phyloP scores from a whole-genome alignment of 2,113 vertebrate genomes.

The Nesogale talazaci region DNA sequence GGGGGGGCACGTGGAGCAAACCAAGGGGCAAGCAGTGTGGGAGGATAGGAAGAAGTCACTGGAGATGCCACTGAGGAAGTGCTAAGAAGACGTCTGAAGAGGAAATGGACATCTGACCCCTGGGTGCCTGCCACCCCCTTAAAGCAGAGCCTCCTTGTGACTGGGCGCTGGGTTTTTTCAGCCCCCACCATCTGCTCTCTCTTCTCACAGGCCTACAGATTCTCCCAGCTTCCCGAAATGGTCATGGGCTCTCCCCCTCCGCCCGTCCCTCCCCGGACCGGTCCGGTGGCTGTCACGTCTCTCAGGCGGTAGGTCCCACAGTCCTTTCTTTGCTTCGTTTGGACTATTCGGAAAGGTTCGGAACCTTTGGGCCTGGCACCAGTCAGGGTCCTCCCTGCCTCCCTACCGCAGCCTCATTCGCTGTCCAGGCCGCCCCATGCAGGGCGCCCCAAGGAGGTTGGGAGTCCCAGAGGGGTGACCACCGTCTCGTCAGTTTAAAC shows the following conservation, averaged over 20 bases:
- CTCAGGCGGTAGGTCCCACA: slow-evolving; percentile 92
- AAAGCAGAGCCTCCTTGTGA: background rate
- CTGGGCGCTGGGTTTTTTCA: background rate
- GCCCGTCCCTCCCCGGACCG: slow-evolving; percentile 95
- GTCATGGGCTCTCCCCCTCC: slow-evolving; percentile 95
- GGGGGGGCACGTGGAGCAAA: background rate
- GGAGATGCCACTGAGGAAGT: background rate
- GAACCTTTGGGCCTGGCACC: background rate
- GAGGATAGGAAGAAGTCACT: background rate
- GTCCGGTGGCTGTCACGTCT: slow-evolving; percentile 92
- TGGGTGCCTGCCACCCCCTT: background rate
- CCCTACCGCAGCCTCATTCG: background rate
- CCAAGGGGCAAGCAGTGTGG: background rate
- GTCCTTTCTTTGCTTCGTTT: slow-evolving; percentile 37
- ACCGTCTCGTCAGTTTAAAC: background rate
- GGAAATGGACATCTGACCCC: background rate
- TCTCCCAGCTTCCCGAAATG: slow-evolving; percentile 99
- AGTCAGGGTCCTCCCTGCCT: background rate
- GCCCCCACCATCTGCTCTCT: slow-evolving; percentile 33
- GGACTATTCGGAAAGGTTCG: background rate
- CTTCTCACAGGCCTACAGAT: slow-evolving; percentile 93
- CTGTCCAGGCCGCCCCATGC: background rate
- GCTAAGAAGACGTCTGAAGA: background rate
- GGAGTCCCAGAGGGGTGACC: background rate
- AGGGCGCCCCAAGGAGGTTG: background rate